Evolutionary conservation across 2,797 vertebrate genomes (phyloP).

Genomic region (Danio kyathit): DNA sequence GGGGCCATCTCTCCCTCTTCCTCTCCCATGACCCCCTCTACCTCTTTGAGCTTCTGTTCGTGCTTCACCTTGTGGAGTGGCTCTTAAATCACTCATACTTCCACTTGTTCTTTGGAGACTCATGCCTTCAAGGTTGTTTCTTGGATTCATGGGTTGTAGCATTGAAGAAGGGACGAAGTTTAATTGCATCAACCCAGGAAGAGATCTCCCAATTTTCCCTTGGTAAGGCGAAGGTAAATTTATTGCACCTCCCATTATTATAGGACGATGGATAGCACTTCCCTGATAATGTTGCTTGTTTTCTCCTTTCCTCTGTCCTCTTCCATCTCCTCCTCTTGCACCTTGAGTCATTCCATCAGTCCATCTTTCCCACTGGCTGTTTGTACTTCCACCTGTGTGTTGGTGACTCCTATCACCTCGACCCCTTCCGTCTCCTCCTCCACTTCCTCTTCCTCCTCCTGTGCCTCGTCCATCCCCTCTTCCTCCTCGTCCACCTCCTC

Average conservation of each 20-base stretch:
- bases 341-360: neutral
- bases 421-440: neutral
- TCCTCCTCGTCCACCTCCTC: neutral
- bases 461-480: constrained; percentile 14
- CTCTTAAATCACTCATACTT: constrained; percentile 8
- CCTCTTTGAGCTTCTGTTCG: constrained; percentile 35
- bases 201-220: neutral
- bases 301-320: constrained; percentile 50
- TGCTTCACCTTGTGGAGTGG: constrained; percentile 32
- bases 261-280: neutral
- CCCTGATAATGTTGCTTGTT: constrained; percentile 3
- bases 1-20: constrained; percentile 43
- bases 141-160: neutral
- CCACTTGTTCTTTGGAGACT: neutral
- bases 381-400: neutral
- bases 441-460: neutral
- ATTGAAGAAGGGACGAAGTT: no score
- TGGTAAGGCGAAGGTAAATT: neutral
- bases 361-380: neutral
- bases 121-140: neutral
- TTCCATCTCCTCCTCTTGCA: constrained; percentile 12
- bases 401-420: neutral
- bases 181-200: neutral
- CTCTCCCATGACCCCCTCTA: constrained; percentile 43
- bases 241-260: neutral